Conservation (phyloP, 2,888 invertebrate genomes). For the Cephus rjabovi region DNA sequence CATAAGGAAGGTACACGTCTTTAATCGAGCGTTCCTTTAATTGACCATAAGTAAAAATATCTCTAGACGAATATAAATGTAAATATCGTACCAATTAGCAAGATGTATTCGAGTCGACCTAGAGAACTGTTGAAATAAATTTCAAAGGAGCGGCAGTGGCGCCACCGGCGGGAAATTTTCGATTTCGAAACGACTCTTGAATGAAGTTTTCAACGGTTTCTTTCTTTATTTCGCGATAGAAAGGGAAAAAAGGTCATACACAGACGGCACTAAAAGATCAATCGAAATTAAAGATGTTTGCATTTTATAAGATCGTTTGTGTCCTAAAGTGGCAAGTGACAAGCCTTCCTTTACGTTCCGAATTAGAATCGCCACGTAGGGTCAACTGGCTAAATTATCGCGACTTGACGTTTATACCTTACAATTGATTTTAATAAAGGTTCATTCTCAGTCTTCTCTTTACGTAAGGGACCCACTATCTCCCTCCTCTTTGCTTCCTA, state of each 20-base stretch:
- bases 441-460: conserved; percentile 29
- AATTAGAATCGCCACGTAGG: conserved; percentile 47
- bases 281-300: not conserved
- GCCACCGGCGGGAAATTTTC: not conserved
- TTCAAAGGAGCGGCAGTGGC: not conserved
- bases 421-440: conserved; percentile 62
- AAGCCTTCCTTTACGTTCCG: conserved; percentile 37
- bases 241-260: not conserved
- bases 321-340: conserved; percentile 28
- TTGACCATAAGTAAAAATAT: not conserved
- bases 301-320: not conserved
- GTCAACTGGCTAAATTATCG: conserved; percentile 59
- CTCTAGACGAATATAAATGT: not conserved
- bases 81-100: not conserved
- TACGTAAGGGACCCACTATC: conserved; percentile 12
- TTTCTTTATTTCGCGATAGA: not conserved
- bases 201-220: not conserved
- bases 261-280: not conserved
- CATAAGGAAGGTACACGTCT: not conserved
- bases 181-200: not conserved
- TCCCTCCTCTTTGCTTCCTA: not conserved
- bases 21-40: not conserved
- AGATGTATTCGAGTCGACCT: not conserved
- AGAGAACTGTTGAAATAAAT: not conserved
- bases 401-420: conserved; percentile 61